A percentile compares a stretch with the other conserved stretches of the same genome.
Evolutionary conservation across 2,888 invertebrate species (phyloP).

Genomic region (Melitaea athalia): DNA sequence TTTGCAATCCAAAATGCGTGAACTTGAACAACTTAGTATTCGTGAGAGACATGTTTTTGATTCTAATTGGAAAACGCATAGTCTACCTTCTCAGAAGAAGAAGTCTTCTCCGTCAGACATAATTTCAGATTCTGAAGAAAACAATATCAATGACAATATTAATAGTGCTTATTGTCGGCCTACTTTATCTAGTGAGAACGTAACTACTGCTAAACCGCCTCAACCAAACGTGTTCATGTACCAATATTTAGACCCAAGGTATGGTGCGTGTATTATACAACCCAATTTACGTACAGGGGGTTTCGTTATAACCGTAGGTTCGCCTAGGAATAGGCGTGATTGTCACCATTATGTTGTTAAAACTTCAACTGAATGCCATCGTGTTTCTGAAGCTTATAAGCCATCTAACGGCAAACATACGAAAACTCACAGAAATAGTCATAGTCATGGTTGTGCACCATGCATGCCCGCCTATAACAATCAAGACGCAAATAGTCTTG

Average conservation of each 20-base stretch:
- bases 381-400: constrained; percentile 64
- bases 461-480: constrained; percentile 85
- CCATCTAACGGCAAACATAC: constrained; percentile 60
- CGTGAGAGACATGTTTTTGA: constrained; percentile 91
- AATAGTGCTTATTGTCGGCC: constrained; percentile 87
- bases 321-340: constrained; percentile 84
- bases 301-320: constrained; percentile 87
- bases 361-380: constrained; percentile 63
- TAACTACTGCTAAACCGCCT: constrained; percentile 76
- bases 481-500: constrained; percentile 89
- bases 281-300: constrained; percentile 85
- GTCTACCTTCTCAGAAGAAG: constrained; percentile 92
- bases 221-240: constrained; percentile 82
- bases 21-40: constrained; percentile 90
- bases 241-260: constrained; percentile 87
- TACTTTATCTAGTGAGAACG: constrained; percentile 91
- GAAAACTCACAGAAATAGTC: constrained; percentile 64
- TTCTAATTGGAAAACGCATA: constrained; percentile 95
- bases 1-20: constrained; percentile 91
- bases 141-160: constrained; percentile 70
- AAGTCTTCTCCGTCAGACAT: constrained; percentile 82
- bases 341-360: constrained; percentile 87
- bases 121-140: constrained; percentile 71
- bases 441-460: constrained; percentile 86
- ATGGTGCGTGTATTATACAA: constrained; percentile 86